These are phyloP conservation scores for Esox masquinongy DNA, from an alignment of 2,797 vertebrate genomes.

Conservation along the genomic window DNA sequence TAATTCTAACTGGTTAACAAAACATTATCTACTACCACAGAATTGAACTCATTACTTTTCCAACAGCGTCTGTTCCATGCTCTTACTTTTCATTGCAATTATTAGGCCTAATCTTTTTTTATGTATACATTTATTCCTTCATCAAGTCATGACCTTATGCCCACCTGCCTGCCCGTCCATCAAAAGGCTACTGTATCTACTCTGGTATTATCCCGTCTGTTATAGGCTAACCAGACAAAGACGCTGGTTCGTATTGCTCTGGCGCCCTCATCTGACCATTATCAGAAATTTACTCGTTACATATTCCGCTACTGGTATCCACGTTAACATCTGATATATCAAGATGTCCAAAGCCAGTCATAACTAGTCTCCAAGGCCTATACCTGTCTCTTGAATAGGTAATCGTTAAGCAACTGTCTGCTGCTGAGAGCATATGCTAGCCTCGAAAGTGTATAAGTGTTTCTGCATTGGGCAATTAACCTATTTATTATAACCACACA, in stretches of 20 bases:
- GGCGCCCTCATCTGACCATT: constrained; percentile 35
- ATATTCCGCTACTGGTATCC: neutral
- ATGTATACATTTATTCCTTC: neutral
- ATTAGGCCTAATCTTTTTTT: neutral
- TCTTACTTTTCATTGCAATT: neutral
- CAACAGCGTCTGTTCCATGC: neutral
- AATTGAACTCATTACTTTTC: neutral
- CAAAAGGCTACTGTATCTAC: neutral
- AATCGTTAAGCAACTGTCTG: neutral
- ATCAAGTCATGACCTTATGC: neutral
- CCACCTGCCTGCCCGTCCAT: neutral
- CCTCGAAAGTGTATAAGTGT: neutral
- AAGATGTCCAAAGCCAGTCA: neutral
- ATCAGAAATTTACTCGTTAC: neutral
- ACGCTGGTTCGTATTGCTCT: constrained; percentile 23
- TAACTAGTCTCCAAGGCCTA: neutral
- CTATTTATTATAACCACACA: too few species aligned
- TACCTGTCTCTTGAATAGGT: neutral
- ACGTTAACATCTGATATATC: neutral
- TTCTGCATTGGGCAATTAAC: too few species aligned
- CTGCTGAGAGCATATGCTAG: neutral
- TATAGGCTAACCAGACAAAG: neutral
- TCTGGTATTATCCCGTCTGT: neutral
- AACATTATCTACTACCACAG: too few species aligned
- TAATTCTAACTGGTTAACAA: too few species aligned